A percentile compares a stretch with the other conserved stretches of the same genome.
Evolutionary conservation across 1,140 invertebrate species (phyloP).

Genomic region (Anoplophora glabripennis): DNA sequence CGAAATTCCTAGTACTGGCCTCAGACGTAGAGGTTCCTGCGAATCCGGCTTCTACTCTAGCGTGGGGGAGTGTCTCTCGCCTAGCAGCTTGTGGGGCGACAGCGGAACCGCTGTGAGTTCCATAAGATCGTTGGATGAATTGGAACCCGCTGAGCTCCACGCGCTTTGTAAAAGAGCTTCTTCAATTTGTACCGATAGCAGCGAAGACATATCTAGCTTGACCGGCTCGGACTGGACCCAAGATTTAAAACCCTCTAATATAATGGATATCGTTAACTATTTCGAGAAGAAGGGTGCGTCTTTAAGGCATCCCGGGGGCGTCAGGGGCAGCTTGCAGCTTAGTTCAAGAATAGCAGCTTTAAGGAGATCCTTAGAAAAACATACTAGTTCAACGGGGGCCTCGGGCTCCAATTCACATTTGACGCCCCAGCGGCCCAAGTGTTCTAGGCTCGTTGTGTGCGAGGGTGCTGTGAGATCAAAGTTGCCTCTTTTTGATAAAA

Average conservation of each 20-base stretch:
- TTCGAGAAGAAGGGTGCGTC: slow-evolving; percentile 71
- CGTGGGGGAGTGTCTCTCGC: slow-evolving; percentile 51
- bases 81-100: slow-evolving; percentile 45
- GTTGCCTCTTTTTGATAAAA: slow-evolving; percentile 80
- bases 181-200: slow-evolving; percentile 82
- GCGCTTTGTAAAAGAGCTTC: slow-evolving; percentile 65
- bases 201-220: slow-evolving; percentile 78
- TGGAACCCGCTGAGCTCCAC: slow-evolving; percentile 54
- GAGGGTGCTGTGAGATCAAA: slow-evolving; percentile 82
- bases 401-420: slow-evolving; percentile 38
- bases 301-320: slow-evolving; percentile 37
- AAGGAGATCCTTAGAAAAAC: slow-evolving; percentile 39
- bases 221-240: slow-evolving; percentile 70
- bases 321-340: slow-evolving; percentile 34
- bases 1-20: slow-evolving; percentile 41
- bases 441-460: slow-evolving; percentile 64
- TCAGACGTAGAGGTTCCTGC: slow-evolving; percentile 73
- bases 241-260: slow-evolving; percentile 60
- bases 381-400: slow-evolving; percentile 25
- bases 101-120: slow-evolving; percentile 54
- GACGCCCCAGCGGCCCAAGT: slow-evolving; percentile 44
- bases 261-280: slow-evolving; percentile 83
- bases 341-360: slow-evolving; percentile 42
- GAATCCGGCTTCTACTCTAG: slow-evolving; percentile 86
- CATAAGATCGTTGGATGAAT: slow-evolving; percentile 59